Evolutionary conservation across 1,140 invertebrate species (phyloP).

Genomic region (Tetramorium alpestre): DNA sequence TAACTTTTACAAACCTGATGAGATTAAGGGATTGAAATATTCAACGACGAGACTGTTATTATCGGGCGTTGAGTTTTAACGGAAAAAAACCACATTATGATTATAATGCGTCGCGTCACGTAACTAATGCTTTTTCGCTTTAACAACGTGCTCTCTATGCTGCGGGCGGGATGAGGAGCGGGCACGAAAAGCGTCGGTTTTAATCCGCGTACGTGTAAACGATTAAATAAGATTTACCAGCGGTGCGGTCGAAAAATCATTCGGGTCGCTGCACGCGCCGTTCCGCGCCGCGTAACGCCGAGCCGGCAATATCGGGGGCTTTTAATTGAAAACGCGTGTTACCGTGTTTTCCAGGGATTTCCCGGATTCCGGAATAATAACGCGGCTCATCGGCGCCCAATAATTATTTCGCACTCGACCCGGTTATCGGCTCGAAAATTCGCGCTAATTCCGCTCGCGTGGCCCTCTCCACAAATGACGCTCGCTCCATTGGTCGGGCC

Average conservation of each 20-base stretch:
- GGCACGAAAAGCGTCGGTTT: slow-evolving; percentile 27
- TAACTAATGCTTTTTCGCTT: slow-evolving; percentile 33
- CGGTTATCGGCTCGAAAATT: slow-evolving; percentile 61
- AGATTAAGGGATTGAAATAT: slow-evolving; percentile 5
- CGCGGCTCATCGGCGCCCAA: slow-evolving; percentile 59
- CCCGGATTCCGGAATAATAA: slow-evolving; percentile 64
- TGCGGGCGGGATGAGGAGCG: not conserved
- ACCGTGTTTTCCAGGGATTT: slow-evolving; percentile 59
- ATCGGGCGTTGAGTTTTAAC: not conserved
- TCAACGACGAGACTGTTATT: not conserved
- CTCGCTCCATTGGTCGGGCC: slow-evolving; percentile 41
- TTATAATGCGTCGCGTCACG: slow-evolving; percentile 7
- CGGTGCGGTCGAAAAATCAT: slow-evolving; percentile 61
- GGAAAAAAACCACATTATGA: not conserved
- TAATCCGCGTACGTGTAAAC: slow-evolving; percentile 58
- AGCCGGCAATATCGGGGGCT: slow-evolving; percentile 42
- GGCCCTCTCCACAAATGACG: slow-evolving; percentile 51
- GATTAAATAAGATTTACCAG: slow-evolving; percentile 61
- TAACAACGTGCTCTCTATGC: not conserved
- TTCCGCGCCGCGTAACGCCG: slow-evolving; percentile 36
- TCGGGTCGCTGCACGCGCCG: slow-evolving; percentile 57
- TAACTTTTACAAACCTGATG: not conserved
- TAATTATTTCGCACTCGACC: slow-evolving; percentile 67
- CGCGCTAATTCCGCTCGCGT: slow-evolving; percentile 57
- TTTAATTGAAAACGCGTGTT: slow-evolving; percentile 66